Evolutionary conservation across 2,113 vertebrate species (phyloP).

Genomic region (Xenopus borealis): DNA sequence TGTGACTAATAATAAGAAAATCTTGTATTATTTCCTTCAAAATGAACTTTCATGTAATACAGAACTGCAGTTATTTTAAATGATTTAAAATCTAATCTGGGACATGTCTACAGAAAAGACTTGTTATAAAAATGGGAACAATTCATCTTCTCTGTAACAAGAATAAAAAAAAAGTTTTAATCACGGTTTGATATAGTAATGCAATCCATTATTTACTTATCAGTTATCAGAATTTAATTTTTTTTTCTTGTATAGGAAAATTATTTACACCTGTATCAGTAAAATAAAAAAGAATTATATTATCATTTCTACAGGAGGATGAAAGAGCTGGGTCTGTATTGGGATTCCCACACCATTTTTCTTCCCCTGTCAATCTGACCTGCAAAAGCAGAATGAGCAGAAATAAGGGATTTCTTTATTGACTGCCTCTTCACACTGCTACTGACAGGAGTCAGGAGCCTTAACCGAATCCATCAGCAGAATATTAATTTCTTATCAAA

Average conservation of each 20-base stretch:
- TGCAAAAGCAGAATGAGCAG: not conserved
- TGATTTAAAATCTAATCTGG: conserved; percentile 24
- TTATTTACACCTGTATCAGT: not conserved
- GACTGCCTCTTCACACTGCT: not conserved
- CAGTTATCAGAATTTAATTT: not conserved
- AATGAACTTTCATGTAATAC: conserved; percentile 17
- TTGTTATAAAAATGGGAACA: conserved; percentile 2
- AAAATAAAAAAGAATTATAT: not conserved
- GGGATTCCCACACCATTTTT: not conserved
- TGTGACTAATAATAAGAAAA: conserved; percentile 21
- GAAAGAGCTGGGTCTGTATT: not conserved
- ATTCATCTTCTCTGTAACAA: not conserved
- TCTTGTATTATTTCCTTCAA: conserved; percentile 12
- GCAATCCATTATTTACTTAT: not conserved
- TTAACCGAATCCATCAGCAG: not conserved
- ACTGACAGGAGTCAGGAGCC: not conserved
- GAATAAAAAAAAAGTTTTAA: conserved; percentile 1
- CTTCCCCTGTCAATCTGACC: not conserved
- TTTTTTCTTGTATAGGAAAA: not conserved
- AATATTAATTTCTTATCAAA: not conserved
- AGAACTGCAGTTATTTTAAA: conserved; percentile 21
- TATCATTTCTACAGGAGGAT: not conserved
- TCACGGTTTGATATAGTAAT: not conserved
- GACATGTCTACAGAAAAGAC: not conserved
- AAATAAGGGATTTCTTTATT: not conserved